A percentile compares a stretch with the other conserved stretches of the same genome.
These are phyloP conservation scores for Rallus crepitans DNA, from an alignment of 2,797 vertebrate species.

Conservation along the genomic window DNA sequence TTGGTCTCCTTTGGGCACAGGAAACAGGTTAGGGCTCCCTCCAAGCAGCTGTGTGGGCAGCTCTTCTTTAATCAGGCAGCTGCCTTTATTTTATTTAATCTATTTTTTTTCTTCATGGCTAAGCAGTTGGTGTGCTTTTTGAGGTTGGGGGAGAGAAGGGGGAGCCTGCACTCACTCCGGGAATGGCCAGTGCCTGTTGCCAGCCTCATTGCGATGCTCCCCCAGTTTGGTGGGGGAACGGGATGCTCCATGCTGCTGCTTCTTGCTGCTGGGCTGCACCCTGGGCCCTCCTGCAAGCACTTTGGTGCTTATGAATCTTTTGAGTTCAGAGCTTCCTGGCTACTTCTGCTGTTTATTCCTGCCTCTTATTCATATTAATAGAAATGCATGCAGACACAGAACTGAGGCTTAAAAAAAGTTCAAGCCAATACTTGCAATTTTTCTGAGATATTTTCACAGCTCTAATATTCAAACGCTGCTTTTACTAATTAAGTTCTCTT, in stretches of 20 bases:
- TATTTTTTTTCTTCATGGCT: not conserved
- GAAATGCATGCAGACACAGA: constrained; percentile 40
- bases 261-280: not conserved
- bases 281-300: not conserved
- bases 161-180: not conserved
- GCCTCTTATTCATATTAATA: constrained; percentile 52
- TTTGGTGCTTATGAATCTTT: not conserved
- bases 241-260: not conserved
- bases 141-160: not conserved
- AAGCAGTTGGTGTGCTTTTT: not conserved
- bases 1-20: not conserved
- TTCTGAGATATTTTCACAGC: constrained; percentile 54
- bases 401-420: constrained; percentile 34
- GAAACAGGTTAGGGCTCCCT: not conserved
- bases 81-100: not conserved
- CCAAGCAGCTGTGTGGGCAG: not conserved
- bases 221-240: no score
- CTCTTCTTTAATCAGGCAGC: not conserved
- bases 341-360: constrained; percentile 18
- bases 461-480: constrained; percentile 58
- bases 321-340: constrained; percentile 36
- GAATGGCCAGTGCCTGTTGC: rapidly evolving
- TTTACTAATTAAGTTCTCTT: constrained; percentile 66
- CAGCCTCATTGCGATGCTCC: not conserved
- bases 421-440: constrained; percentile 70